Conservation (phyloP, 2,113 vertebrate genomes). For the Melanocharis versteri region DNA sequence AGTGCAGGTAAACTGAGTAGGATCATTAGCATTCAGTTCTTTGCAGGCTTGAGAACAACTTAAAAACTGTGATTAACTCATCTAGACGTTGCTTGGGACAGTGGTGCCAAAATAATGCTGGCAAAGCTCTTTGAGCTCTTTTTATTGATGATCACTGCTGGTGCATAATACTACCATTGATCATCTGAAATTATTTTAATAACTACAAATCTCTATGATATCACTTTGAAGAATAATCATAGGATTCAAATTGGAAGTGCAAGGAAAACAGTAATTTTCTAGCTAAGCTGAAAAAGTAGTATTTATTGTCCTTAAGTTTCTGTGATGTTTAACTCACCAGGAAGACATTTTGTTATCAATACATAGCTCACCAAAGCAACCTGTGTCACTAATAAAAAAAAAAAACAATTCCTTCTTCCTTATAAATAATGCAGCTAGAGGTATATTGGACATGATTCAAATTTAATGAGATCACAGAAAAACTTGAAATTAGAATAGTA, state of each 20-base stretch:
- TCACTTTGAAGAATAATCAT: background rate
- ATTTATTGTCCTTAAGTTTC: background rate
- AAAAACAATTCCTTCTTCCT: background rate
- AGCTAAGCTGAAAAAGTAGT: background rate
- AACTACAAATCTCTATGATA: background rate
- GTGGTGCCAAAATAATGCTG: background rate
- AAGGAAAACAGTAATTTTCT: background rate
- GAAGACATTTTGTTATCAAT: background rate
- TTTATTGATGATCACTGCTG: background rate
- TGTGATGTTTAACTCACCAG: background rate
- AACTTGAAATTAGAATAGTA: background rate
- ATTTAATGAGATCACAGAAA: background rate
- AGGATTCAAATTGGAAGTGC: background rate
- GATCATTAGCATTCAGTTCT: background rate
- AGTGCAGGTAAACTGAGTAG: background rate
- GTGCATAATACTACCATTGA: background rate
- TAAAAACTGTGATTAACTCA: background rate
- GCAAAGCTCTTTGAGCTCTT: background rate
- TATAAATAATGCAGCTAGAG: background rate
- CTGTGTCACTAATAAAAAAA: background rate
- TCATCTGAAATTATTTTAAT: background rate
- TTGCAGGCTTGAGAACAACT: background rate
- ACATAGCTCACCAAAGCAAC: background rate
- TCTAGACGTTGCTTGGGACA: background rate
- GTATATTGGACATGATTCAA: background rate